A percentile compares a stretch with the other conserved stretches of the same genome.
Evolutionary conservation across 2,888 invertebrate species (phyloP).

Genomic region (Protonemura montana): DNA sequence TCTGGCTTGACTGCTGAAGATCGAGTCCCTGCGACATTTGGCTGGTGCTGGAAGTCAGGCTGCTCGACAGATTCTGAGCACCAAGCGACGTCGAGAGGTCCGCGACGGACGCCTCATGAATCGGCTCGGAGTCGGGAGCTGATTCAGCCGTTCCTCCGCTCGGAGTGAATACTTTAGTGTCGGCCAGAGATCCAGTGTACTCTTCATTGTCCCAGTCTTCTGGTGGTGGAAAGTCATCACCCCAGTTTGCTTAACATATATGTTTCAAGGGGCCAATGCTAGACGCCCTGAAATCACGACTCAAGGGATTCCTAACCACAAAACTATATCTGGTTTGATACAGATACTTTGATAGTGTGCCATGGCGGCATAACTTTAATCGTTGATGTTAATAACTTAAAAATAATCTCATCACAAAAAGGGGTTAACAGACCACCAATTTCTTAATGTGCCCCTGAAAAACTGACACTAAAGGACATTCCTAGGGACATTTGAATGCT

Average conservation of each 20-base stretch:
- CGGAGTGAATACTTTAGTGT: slow-evolving; percentile 91
- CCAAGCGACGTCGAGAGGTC: slow-evolving; percentile 46
- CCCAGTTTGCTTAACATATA: slow-evolving; percentile 57
- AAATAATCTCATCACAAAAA: no score
- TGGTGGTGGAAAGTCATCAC: slow-evolving; percentile 65
- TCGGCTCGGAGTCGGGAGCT: slow-evolving; percentile 46
- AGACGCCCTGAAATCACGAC: no score
- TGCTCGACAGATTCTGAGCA: slow-evolving; percentile 51
- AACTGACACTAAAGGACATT: no score
- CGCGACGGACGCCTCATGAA: slow-evolving; percentile 45
- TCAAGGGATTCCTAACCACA: background rate
- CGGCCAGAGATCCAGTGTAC: slow-evolving; percentile 92
- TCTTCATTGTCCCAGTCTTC: slow-evolving; percentile 93
- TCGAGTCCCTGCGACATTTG: slow-evolving; percentile 50
- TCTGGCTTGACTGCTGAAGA: slow-evolving; percentile 46
- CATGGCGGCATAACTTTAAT: no score
- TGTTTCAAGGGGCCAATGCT: slow-evolving; percentile 7
- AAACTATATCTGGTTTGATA: no score
- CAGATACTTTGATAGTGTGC: no score
- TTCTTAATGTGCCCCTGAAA: no score
- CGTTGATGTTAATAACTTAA: no score
- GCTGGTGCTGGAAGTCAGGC: slow-evolving; percentile 49
- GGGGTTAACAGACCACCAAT: no score
- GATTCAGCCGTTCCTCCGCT: slow-evolving; percentile 60
- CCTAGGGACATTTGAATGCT: no score